Conservation (phyloP, 2,797 vertebrate genomes). For the Typhlichthys eigenmanni region DNA sequence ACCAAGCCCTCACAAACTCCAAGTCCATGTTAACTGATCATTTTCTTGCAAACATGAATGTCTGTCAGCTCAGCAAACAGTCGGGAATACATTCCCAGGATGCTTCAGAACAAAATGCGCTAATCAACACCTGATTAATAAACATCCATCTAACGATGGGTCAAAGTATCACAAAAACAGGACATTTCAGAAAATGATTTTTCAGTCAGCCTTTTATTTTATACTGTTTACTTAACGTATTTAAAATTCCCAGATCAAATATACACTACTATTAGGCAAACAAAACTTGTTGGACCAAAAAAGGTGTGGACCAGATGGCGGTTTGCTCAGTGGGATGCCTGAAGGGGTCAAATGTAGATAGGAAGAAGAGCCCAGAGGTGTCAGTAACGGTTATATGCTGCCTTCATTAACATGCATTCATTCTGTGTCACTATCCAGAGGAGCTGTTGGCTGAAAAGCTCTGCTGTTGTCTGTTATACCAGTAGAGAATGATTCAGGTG, state of each 20-base stretch:
- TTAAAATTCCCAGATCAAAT: no score
- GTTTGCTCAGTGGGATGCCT: slow-evolving; percentile 18
- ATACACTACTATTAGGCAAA: slow-evolving; percentile 35
- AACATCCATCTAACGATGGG: no score
- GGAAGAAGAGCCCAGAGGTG: slow-evolving; percentile 37
- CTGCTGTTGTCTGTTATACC: no score
- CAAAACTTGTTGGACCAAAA: slow-evolving; percentile 55
- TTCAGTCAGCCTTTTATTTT: no score
- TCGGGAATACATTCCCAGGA: slow-evolving; percentile 2
- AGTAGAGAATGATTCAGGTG: background rate
- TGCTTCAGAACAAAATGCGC: background rate
- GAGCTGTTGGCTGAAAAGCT: no score
- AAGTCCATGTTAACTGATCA: slow-evolving; percentile 30
- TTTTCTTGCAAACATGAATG: slow-evolving; percentile 17
- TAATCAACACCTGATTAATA: no score
- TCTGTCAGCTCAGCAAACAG: slow-evolving; percentile 18
- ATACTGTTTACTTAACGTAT: no score
- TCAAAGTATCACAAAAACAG: no score
- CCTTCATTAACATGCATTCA: slow-evolving; percentile 16
- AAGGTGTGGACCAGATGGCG: slow-evolving; percentile 65
- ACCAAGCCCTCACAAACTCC: slow-evolving; percentile 20
- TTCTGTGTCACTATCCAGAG: slow-evolving; percentile 15
- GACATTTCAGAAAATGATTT: no score
- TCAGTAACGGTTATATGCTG: slow-evolving; percentile 18
- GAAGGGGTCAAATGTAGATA: slow-evolving; percentile 36